Base-by-base conservation (phyloP, 2,113 vertebrate genomes). In the Chelonoidis abingdonii region DNA sequence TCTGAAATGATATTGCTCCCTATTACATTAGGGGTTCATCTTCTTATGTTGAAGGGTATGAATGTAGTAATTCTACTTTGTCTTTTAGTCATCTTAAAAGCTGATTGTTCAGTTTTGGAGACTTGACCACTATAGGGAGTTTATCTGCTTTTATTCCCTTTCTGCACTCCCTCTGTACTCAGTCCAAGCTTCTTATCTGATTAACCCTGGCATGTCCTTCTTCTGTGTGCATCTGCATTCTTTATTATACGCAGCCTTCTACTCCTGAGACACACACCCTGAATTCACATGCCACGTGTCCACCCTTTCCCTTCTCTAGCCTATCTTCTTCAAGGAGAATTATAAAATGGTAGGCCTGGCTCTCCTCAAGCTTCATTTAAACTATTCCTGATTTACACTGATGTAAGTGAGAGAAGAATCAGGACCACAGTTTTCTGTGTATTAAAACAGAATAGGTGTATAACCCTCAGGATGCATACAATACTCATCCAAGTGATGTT, bases 211-310 rank as follows among this genome's bases (percentile, higher is more conserved):
- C 47, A 7, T 13, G 1, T 19, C 35, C 54, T 92, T 52, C 83
- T 35, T 5, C 44, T 80, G 10, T 14, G 35, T 24, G 19, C 2
- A 16, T 47, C 41, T 11, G 0, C 29, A 82, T 29, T 82, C 50
- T 53, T 38, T 82, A n/a, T 16, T 44, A 2, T 10, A 56, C 6
- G 1, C 12, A 54, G 14, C n/a, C 2, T 16, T 35, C 38, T 2
- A 1, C 57, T 90, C 21, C 69, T 52, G 41, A 87, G 62, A 2
- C 0, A 38, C 27, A 4, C 5, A 24, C 4, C 38, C 2, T 94
- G 22, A 38, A 85, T 27, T 13, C 49, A 22, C 4, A 8, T 4
- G 57, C 1, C 8, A 76, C 3, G 27, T 27, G 22, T 24, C 22
- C 75, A 76, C 75, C 10, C 11, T 5, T 27, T 19, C 75, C 38